These are phyloP conservation scores for Pollenia angustigena DNA, from an alignment of 2,888 invertebrate genomes.

Conservation along the genomic window DNA sequence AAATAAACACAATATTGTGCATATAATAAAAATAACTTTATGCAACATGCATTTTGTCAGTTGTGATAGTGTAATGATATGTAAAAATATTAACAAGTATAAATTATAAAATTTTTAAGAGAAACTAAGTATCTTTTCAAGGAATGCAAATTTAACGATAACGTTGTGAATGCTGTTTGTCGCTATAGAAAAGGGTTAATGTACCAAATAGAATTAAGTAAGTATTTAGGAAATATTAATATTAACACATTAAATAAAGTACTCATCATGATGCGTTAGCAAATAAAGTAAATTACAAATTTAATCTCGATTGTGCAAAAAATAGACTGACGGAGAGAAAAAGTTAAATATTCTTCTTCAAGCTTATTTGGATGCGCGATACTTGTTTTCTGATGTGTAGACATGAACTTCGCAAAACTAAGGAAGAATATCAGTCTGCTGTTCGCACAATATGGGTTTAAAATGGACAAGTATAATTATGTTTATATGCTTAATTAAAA, in stretches of 20 bases:
- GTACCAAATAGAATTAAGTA: conserved; percentile 13
- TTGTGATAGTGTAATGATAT: conserved; percentile 55
- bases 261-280: no score
- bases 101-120: conserved; percentile 40
- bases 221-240: conserved; percentile 5
- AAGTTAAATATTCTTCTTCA: no score
- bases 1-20: conserved; percentile 25
- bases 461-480: no score
- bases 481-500: no score
- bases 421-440: no score
- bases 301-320: no score
- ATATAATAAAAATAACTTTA: conserved; percentile 40
- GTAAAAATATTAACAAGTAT: conserved; percentile 54
- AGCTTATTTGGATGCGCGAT: no score
- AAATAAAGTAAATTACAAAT: no score
- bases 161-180: not conserved
- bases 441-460: no score
- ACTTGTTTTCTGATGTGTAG: no score
- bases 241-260: not conserved
- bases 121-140: not conserved
- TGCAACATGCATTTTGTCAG: conserved; percentile 42
- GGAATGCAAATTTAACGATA: conserved; percentile 40
- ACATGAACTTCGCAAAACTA: no score
- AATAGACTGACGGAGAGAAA: no score
- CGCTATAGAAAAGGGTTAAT: not conserved